Evolutionary conservation across 2,888 invertebrate species (phyloP), one percentile per base, ranked within the genome.

Genomic region (Selenia dentaria): DNA sequence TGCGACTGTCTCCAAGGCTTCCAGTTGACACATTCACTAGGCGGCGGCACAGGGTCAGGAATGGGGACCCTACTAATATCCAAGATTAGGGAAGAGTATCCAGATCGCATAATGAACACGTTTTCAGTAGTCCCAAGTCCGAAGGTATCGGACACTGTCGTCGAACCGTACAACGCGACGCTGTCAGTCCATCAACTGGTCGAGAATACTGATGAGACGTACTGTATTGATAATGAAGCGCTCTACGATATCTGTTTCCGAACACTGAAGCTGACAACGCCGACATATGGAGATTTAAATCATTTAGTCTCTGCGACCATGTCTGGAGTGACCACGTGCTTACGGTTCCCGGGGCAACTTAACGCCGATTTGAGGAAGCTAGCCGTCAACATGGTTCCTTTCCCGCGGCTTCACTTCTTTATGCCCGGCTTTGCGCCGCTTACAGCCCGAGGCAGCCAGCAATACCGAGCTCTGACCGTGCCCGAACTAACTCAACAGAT

Each of bases 401-500:
- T 97, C 87, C 97, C 97, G 3, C 77, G 92, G 14, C 70, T 92
- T 13, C 92, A 92, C 52, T 92, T 92, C 67, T 92, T 92, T 62
- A 92, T 92, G 68, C 92, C 92, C 0, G 92, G 92, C 1, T 92
- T 92, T 33, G 94, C 94, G 11, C 94, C 94, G 5, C 84, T 94
- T 8, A 94, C 94, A n/a, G 96, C 95, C 0, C 93, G 97, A 35
- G 97, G 96, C 12, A 95, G 94, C 51, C 97, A 97, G 74, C 96
- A 96, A 66, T 98, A 97, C 84, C 92, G 97, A 51, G 95, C 97
- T 16, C 83, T 97, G 6, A 95, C 96, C 0, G 97, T 98, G 0
- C 96, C 97, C 0, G 97, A 98, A 82, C 91, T 98, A 38, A 97
- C 97, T 0, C 93, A 95, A 62, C 96, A 96, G 77, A 96, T 96